Percentiles rank a stretch among this genome's conserved stretches.
These are phyloP conservation scores for Palythoa heliodiscus DNA, from an alignment of 92 coral and sea anemone species.

Conservation along the genomic window DNA sequence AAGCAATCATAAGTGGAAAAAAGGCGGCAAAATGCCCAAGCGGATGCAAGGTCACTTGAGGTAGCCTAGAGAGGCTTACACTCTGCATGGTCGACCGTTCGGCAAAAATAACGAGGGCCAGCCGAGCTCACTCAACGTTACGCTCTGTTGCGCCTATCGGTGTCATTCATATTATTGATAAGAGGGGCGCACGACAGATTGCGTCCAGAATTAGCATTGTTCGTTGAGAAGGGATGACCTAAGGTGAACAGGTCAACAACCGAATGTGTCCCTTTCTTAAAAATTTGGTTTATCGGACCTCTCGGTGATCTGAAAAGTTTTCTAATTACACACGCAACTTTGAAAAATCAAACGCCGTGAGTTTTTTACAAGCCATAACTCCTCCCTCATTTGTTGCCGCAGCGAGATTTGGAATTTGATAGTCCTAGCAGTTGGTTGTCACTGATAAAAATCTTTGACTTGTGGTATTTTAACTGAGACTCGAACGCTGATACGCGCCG, in stretches of 20 bases:
- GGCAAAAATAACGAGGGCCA: too few relatives aligned
- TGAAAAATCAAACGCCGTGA: not conserved
- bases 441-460: constrained; percentile 26
- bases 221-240: not conserved
- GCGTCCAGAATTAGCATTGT: not conserved
- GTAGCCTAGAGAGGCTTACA: too few relatives aligned
- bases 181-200: constrained; percentile 8
- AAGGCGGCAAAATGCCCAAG: too few relatives aligned
- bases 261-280: not conserved
- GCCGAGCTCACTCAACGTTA: not conserved
- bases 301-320: not conserved
- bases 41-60: too few relatives aligned
- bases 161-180: not conserved
- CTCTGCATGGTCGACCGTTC: too few relatives aligned
- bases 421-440: constrained; percentile 19
- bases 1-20: too few relatives aligned
- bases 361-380: not conserved
- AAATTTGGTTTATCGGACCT: not conserved
- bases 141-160: constrained; percentile 5
- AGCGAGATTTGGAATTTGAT: constrained; percentile 24
- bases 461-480: constrained; percentile 28
- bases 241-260: constrained; percentile 15
- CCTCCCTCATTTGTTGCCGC: not conserved
- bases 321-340: not conserved
- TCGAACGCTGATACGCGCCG: constrained; percentile 13